Evolutionary conservation across 2,888 invertebrate genomes (phyloP), one percentile per base, ranked within the genome.

Genomic region (Ypsolopha sequella): DNA sequence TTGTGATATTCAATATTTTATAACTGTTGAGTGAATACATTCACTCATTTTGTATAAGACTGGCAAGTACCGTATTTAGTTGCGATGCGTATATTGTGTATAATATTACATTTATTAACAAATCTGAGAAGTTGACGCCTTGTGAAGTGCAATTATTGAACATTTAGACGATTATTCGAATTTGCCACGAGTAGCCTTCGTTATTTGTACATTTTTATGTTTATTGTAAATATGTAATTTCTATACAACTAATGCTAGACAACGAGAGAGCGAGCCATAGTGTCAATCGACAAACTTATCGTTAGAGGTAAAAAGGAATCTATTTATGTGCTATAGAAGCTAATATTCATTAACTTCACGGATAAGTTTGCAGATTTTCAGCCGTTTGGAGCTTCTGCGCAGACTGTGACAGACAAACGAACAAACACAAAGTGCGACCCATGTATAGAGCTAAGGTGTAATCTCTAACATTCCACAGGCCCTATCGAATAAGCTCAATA

Each of bases 401-500:
- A 82, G 73, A 75, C 73, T 24, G 24, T 24, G 24, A 24, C 24
- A 24, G 24, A 24, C 24, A 24, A 24, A 24, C 24, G 24, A 24
- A 24, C 24, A 24, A 24, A 24, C 2, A 4, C 24, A 24, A 24
- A 38, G 50, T 54, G 51, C 41, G 41, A 54, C 52, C 36, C 48
- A 51, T 51, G 51, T 39, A 41, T 47, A 41, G 53, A 50, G 52
- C 52, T 55, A 53, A 66, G 66, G 65, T 73, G 70, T 66, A 34
- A 70, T 65, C 70, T 65, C 65, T 59, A 68, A 73, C 63, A 84
- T 84, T 86, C 85, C 85, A 80, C 76, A 70, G 71, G 70, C 76
- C 76, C 76, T 67, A 75, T 73, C 75, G 72, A 74, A 76, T 81
- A 76, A 81, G 85, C 81, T 85, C 82, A 82, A 81, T 71, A 73